These are phyloP conservation scores for Saxidomus purpurata DNA, from an alignment of 1,140 invertebrate species.

Conservation along the genomic window DNA sequence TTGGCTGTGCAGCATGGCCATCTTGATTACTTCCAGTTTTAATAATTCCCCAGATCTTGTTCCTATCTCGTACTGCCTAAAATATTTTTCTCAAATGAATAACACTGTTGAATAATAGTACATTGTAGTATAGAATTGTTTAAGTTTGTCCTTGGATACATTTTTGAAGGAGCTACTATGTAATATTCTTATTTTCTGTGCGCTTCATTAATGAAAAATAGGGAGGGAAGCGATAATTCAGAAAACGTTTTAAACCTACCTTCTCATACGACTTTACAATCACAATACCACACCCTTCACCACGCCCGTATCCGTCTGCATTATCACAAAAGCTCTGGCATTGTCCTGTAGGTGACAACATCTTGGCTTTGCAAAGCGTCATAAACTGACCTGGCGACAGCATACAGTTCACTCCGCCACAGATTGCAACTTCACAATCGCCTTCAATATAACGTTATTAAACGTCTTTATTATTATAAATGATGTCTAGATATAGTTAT, in stretches of 20 bases:
- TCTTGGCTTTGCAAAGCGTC: slow-evolving; percentile 75
- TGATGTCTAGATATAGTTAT: too few species aligned
- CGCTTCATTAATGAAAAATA: too few species aligned
- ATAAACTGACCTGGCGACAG: slow-evolving; percentile 74
- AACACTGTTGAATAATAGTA: too few species aligned
- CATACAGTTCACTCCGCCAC: slow-evolving; percentile 78
- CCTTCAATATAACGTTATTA: too few species aligned
- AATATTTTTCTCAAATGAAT: too few species aligned
- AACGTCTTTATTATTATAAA: too few species aligned
- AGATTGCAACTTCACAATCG: slow-evolving; percentile 76
- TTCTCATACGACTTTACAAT: slow-evolving; percentile 72
- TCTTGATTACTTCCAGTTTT: slow-evolving; percentile 65
- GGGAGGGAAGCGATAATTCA: too few species aligned
- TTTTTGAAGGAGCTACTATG: too few species aligned
- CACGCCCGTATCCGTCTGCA: slow-evolving; percentile 78
- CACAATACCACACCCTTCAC: slow-evolving; percentile 81
- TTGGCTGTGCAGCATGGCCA: slow-evolving; percentile 49
- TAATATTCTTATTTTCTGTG: too few species aligned
- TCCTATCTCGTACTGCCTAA: slow-evolving; percentile 59
- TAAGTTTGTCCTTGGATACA: too few species aligned
- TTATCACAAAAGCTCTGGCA: slow-evolving; percentile 77
- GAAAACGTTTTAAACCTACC: too few species aligned
- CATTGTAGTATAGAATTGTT: too few species aligned
- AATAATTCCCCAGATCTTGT: slow-evolving; percentile 61
- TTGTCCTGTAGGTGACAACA: slow-evolving; percentile 78